Conservation (phyloP, 2,113 vertebrate species). For the Carollia perspicillata region DNA sequence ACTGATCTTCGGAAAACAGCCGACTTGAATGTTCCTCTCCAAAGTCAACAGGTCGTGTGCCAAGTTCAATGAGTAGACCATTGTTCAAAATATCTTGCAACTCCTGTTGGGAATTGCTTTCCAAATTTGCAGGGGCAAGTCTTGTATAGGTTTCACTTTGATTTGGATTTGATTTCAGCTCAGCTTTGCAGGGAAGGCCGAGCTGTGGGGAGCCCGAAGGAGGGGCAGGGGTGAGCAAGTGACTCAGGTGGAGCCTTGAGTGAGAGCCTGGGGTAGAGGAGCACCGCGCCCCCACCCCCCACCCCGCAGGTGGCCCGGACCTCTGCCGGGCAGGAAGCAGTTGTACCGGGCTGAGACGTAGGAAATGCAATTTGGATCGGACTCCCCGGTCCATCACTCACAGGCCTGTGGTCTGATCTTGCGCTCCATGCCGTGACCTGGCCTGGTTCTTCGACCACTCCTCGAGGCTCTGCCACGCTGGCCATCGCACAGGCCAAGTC, state of each 20-base stretch:
- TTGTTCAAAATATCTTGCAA: background rate
- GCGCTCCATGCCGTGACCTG: rapidly evolving
- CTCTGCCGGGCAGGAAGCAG: background rate
- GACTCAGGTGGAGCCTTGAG: background rate
- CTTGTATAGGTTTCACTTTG: background rate
- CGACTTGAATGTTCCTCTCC: background rate
- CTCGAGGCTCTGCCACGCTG: rapidly evolving
- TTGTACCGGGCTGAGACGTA: background rate
- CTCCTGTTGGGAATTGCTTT: background rate
- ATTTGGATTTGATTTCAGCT: background rate
- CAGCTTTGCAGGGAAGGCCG: background rate
- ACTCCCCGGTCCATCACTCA: rapidly evolving
- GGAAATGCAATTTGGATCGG: background rate
- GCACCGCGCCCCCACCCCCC: too few relatives aligned
- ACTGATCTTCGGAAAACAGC: background rate
- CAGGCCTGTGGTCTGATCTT: rapidly evolving
- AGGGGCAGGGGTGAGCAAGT: too few relatives aligned
- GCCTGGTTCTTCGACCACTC: background rate
- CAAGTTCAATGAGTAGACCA: background rate
- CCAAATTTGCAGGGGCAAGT: background rate
- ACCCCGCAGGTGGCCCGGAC: rapidly evolving
- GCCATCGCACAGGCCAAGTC: background rate
- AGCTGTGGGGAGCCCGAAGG: too few relatives aligned
- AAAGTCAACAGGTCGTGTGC: background rate
- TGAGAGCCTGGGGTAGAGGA: rapidly evolving